Base-by-base conservation (phyloP, 2,888 invertebrate genomes). In the Agrotis clavis region DNA sequence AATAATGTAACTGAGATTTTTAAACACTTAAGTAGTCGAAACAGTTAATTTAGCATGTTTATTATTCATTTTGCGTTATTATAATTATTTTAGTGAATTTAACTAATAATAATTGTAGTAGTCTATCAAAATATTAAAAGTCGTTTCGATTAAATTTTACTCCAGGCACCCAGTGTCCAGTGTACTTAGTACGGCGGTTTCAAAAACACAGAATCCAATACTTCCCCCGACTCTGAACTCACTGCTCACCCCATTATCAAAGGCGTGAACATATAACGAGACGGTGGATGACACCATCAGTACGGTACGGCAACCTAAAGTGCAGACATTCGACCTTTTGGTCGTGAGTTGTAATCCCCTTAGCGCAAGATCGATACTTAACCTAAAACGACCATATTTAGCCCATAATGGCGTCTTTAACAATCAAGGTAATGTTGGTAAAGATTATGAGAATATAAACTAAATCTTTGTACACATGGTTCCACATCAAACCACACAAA, bases 351-450 rank as follows among this genome's bases (percentile, higher is more conserved):
- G 56, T 71, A 78, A 67, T 77, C 51, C 77, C 18, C 63, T 79
- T 71, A 79, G 21, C 56, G 35, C 61, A 51, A 61, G 68, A 77
- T 59, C 67, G 61, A 80, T 68, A 68, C 77, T 75, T 80, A 71
- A 68, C 62, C 62, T 66, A 72, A 81, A 81, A 77, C 77, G 68
- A 60, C 81, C 73, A 79, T 81, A 79, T 81, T 81, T 81, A 81
- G 77, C 62, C 13, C 14, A 35, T 77, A 66, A 69, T 79, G 63
- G 67, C 57, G 68, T 48, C 61, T 64, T 65, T 69, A 61, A 75
- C 53, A 80, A 67, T 63, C 45, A 65, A 67, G 64, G 67, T 76
- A 35, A 54, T 71, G 63, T 45, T 21, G 14, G 13, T 64, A 19
- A 19, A 61, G 35, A 1, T 25, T 35, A n/a, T 11, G 25, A 54